Conservation (phyloP, 1,140 invertebrate species). For the Drosophila persimilis region DNA sequence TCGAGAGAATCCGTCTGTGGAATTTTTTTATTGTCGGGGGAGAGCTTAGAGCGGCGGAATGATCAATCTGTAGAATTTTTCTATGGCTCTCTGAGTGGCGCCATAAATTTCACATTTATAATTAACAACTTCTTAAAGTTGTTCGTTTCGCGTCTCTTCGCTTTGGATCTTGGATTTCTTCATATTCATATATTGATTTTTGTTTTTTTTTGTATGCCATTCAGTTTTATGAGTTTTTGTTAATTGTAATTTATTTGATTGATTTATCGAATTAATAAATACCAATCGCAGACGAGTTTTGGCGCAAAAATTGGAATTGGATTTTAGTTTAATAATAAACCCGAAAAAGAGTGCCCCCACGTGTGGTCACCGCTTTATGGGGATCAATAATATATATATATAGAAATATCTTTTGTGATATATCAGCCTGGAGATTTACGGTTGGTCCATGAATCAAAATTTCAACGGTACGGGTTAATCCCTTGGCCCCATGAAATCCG, state of each 20-base stretch:
- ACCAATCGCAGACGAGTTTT: constrained; percentile 67
- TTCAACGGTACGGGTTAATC: constrained; percentile 62
- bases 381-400: constrained; percentile 19
- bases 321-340: constrained; percentile 48
- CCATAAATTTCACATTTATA: constrained; percentile 75
- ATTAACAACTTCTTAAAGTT: constrained; percentile 53
- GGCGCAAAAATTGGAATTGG: constrained; percentile 50
- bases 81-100: constrained; percentile 36
- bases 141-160: constrained; percentile 27
- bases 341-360: constrained; percentile 23
- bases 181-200: constrained; percentile 34
- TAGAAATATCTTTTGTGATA: constrained; percentile 30
- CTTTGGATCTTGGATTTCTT: constrained; percentile 25
- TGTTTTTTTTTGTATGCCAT: constrained; percentile 19
- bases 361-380: constrained; percentile 21
- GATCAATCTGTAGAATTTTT: constrained; percentile 70
- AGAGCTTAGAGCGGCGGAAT: constrained; percentile 25
- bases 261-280: constrained; percentile 77
- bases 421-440: constrained; percentile 66
- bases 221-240: constrained; percentile 72
- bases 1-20: not conserved
- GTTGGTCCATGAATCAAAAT: constrained; percentile 59
- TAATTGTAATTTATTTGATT: constrained; percentile 82
- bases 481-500: constrained; percentile 57
- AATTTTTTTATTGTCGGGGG: not conserved